These are phyloP conservation scores for Scophthalmus maximus DNA, from an alignment of 2,113 vertebrate genomes.

Conservation along the genomic window DNA sequence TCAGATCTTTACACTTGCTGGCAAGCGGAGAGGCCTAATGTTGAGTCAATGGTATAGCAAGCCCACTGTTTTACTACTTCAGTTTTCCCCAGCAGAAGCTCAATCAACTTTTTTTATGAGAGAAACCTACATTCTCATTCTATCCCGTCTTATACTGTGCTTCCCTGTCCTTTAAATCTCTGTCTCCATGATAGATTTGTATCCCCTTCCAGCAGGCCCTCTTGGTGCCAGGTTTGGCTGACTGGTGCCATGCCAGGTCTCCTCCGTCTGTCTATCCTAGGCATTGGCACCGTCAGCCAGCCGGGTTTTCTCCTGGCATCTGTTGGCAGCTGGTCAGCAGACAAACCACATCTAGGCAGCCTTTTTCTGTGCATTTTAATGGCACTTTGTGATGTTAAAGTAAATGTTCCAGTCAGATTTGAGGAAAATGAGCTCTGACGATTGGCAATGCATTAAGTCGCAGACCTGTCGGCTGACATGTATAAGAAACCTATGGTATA, in stretches of 20 bases:
- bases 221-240: slow-evolving; percentile 41
- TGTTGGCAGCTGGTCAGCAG: slow-evolving; percentile 58
- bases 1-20: not conserved
- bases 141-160: too few species aligned
- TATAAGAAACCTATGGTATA: too few species aligned
- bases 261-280: slow-evolving; percentile 44
- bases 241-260: slow-evolving; percentile 61
- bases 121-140: too few species aligned
- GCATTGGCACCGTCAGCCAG: slow-evolving; percentile 57
- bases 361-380: not conserved
- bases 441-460: not conserved
- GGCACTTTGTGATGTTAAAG: not conserved
- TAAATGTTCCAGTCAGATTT: not conserved
- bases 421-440: slow-evolving; percentile 7
- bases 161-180: too few species aligned
- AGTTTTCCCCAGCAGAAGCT: too few species aligned
- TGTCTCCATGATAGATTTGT: not conserved
- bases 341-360: slow-evolving; percentile 27
- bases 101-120: too few species aligned
- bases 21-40: slow-evolving; percentile 16
- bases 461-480: not conserved
- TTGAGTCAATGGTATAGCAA: slow-evolving; percentile 14
- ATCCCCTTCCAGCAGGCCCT: slow-evolving; percentile 25
- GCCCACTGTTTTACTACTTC: too few species aligned
- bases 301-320: slow-evolving; percentile 76